Percentiles rank a stretch among this genome's conserved stretches.
Conservation (phyloP, 2,113 vertebrate genomes). For the Bambusicola thoracicus region DNA sequence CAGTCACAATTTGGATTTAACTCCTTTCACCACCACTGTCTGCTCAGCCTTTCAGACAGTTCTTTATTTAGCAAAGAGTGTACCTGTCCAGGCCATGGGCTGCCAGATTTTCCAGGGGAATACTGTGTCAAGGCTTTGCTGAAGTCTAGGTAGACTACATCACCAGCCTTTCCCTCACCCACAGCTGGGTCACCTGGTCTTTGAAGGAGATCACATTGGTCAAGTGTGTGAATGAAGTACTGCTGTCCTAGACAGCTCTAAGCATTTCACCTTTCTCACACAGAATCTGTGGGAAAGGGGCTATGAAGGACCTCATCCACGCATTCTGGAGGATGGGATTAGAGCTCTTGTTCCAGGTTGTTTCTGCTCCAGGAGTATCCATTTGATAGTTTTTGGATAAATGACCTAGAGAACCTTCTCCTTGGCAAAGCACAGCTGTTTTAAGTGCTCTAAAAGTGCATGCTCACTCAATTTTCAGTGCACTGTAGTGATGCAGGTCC, state of each 20-base stretch:
- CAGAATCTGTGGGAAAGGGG: not conserved
- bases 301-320: not conserved
- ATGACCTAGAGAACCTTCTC: not conserved
- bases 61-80: too few relatives aligned
- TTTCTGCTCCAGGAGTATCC: not conserved
- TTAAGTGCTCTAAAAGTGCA: not conserved
- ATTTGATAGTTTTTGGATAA: not conserved
- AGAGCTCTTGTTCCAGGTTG: not conserved
- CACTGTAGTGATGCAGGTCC: not conserved
- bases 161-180: too few relatives aligned
- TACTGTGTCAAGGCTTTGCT: too few relatives aligned
- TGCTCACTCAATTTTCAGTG: not conserved
- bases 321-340: fast-evolving
- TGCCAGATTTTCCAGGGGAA: too few relatives aligned
- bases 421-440: not conserved
- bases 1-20: too few relatives aligned
- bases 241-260: not conserved
- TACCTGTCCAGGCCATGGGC: too few relatives aligned
- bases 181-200: too few relatives aligned
- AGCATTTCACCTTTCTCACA: not conserved
- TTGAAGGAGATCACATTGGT: too few relatives aligned
- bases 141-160: too few relatives aligned
- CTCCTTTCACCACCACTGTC: too few relatives aligned
- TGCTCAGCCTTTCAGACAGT: too few relatives aligned
- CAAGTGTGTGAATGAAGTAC: not conserved